Percentiles rank a stretch among this genome's conserved stretches.
Conservation (phyloP, 2,113 vertebrate species). For the Menidia beryllina region DNA sequence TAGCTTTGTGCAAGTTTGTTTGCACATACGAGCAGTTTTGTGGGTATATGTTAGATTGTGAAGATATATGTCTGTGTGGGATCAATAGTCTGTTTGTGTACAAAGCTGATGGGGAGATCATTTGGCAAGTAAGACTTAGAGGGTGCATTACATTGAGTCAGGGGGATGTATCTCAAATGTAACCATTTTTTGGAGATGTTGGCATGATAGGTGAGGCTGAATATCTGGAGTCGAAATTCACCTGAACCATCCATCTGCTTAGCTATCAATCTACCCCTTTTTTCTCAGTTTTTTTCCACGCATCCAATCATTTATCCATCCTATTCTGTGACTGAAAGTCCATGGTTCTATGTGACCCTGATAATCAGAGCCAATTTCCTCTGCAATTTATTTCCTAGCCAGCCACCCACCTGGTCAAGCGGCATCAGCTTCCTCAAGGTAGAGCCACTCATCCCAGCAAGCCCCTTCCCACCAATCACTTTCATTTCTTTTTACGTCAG, state of each 20-base stretch:
- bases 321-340: constrained; percentile 68
- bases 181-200: constrained; percentile 45
- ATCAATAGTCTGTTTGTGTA: constrained; percentile 7
- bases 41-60: constrained; percentile 27
- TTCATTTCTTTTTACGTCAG: constrained; percentile 22
- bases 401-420: constrained; percentile 79
- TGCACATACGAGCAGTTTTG: constrained; percentile 36
- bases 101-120: constrained; percentile 42
- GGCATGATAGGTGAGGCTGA: constrained; percentile 17
- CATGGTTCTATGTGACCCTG: constrained; percentile 78
- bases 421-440: constrained; percentile 77
- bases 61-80: constrained; percentile 7
- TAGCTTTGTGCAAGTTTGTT: constrained; percentile 67
- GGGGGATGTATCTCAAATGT: constrained; percentile 39
- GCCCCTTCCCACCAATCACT: constrained; percentile 65
- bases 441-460: constrained; percentile 75
- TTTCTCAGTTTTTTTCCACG: constrained; percentile 67
- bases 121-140: constrained; percentile 53
- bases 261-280: constrained; percentile 70
- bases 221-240: constrained; percentile 46
- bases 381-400: constrained; percentile 80
- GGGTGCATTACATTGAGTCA: constrained; percentile 23
- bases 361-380: constrained; percentile 81
- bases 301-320: constrained; percentile 72
- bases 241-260: constrained; percentile 61